Conservation (phyloP, 2,888 invertebrate species). For the Chelonus formosanus region DNA sequence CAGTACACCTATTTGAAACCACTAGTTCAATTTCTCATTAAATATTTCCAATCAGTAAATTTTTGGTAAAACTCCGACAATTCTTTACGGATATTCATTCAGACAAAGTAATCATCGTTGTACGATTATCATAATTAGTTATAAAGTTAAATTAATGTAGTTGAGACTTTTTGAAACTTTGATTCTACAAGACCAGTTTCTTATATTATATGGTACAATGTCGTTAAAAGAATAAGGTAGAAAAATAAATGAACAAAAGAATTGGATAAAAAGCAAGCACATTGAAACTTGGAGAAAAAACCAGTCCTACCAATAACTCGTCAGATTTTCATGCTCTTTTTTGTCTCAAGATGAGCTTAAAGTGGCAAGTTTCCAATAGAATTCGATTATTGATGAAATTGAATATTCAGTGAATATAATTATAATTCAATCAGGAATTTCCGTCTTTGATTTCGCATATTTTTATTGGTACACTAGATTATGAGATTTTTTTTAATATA, state of each 20-base stretch:
- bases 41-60: constrained; percentile 15
- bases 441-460: no score
- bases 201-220: no score
- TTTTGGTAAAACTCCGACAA: constrained; percentile 3
- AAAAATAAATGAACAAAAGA: no score
- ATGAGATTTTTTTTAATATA: no score
- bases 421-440: no score
- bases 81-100: not conserved
- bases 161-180: not conserved
- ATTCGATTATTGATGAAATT: constrained; percentile 18
- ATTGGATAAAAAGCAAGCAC: no score
- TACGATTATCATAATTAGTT: no score
- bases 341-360: constrained; percentile 26
- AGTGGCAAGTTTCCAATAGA: constrained; percentile 45
- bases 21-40: constrained; percentile 11
- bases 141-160: not conserved
- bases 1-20: not conserved
- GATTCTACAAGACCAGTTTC: not conserved
- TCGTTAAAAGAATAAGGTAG: no score
- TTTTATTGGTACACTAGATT: no score
- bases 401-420: no score
- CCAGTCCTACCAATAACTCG: constrained; percentile 25
- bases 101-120: not conserved
- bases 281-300: not conserved
- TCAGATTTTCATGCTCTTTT: constrained; percentile 18